Evolutionary conservation across 2,888 invertebrate genomes (phyloP).

Genomic region (Drosophila prolongata): DNA sequence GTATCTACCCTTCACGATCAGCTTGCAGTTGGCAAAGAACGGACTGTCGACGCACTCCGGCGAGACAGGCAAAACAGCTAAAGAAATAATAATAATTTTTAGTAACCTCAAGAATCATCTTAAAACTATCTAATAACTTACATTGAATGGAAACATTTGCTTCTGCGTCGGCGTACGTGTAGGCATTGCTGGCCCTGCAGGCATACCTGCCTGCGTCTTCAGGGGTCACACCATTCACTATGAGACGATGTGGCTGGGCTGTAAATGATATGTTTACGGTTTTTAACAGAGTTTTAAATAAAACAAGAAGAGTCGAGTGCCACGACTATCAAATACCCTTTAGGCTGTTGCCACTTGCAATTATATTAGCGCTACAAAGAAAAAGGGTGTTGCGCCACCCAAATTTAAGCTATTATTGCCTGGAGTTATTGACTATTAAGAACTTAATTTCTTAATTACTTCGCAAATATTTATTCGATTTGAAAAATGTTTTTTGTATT

Average conservation of each 20-base stretch:
- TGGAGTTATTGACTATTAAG: too few species aligned
- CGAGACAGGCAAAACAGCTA: constrained; percentile 87
- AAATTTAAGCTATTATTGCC: too few species aligned
- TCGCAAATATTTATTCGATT: too few species aligned
- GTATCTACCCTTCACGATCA: constrained; percentile 93
- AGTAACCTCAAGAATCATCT: too few species aligned
- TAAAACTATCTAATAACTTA: constrained; percentile 82
- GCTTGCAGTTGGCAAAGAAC: constrained; percentile 94
- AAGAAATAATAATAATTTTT: constrained; percentile 14
- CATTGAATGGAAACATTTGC: constrained; percentile 91
- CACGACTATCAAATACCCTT: too few species aligned
- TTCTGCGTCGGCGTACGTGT: constrained; percentile 88
- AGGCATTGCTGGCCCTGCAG: constrained; percentile 92
- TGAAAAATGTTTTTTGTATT: too few species aligned
- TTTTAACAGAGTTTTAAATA: too few species aligned
- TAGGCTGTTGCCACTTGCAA: too few species aligned
- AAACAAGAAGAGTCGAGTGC: too few species aligned
- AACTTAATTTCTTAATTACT: too few species aligned
- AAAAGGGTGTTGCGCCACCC: too few species aligned
- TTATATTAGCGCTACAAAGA: too few species aligned
- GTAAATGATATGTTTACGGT: constrained; percentile 1
- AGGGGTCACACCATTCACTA: constrained; percentile 87
- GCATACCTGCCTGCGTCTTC: constrained; percentile 92
- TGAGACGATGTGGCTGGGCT: constrained; percentile 89
- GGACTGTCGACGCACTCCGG: constrained; percentile 94